These are phyloP conservation scores for Sinonovacula constricta DNA, from an alignment of 1,140 invertebrate species.

Conservation along the genomic window DNA sequence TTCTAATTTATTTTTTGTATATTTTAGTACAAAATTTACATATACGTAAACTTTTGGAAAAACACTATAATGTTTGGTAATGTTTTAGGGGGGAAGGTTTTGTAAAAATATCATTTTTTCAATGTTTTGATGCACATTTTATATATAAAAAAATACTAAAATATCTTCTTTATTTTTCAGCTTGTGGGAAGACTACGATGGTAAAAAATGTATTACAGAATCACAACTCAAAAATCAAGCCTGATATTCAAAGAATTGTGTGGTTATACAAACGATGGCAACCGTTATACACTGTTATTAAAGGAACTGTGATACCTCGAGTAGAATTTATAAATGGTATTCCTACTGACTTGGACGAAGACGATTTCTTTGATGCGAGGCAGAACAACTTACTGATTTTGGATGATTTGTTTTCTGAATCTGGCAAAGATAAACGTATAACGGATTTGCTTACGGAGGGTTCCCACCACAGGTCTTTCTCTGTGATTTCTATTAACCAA, in stretches of 20 bases:
- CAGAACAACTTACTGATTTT: slow-evolving; percentile 10
- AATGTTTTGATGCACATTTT: not conserved
- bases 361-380: not conserved
- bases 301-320: not conserved
- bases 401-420: too few species aligned
- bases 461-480: too few species aligned
- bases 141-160: not conserved
- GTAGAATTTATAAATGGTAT: slow-evolving; percentile 36
- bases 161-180: not conserved
- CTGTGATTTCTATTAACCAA: too few species aligned
- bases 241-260: slow-evolving; percentile 15
- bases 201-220: slow-evolving; percentile 11
- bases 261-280: slow-evolving; percentile 50
- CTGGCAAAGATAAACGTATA: too few species aligned
- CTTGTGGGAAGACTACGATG: too few species aligned
- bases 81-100: not conserved
- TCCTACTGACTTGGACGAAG: not conserved
- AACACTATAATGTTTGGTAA: not conserved
- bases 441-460: too few species aligned
- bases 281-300: slow-evolving; percentile 25
- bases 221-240: not conserved
- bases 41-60: not conserved
- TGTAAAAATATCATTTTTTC: not conserved
- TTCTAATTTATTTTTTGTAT: too few species aligned
- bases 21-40: not conserved